Base-by-base conservation (phyloP, 2,113 vertebrate genomes). In the Phaetusa simplex region DNA sequence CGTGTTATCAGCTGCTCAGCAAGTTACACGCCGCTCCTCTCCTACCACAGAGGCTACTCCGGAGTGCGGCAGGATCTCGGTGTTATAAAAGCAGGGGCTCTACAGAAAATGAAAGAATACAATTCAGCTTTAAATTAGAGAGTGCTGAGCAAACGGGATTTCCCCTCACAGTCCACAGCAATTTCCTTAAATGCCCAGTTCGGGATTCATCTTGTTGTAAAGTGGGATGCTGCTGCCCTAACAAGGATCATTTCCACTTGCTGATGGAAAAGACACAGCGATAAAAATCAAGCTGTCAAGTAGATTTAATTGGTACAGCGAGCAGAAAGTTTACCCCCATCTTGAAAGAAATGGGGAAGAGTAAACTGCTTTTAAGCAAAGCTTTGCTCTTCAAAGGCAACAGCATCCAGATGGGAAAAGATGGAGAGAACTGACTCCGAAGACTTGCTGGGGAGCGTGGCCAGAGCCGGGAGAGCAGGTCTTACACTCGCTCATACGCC, bases 101-200 rank as follows among this genome's bases (percentile, higher is more conserved):
- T 30, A 36, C 65, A 85, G 91, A 87, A 83, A 91, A 62, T 55
- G 78, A 88, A 72, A 82, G 52, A 30, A 85, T 42, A 91, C 62
- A 42, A 29, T 69, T 85, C 50, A 78, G 74, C 78, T 91, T 87
- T 59, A 88, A 94, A 90, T 84, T 74, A 94, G 66, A 79, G 89
- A 81, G 29, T 89, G 94, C 91, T 97, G 88, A 77, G 90, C 92
- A 85, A 81, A 56, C 36, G 4, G 89, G 95, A 92, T 96, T 91
- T 86, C 43, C 90, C 72, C 74, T 70, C 78, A 12, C 72, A 22
- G 49, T 70, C 89, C 56, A 1, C 13, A 82, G 40, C 92, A 74
- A 84, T 86, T 95, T 91, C 82, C 69, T 58, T 95, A 95, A 97
- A 69, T 26, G 95, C 97, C 95, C 11, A 66, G 97, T 96, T 96